Evolutionary conservation across 2,797 vertebrate genomes (phyloP).

Genomic region (Acanthurus leucopareius): DNA sequence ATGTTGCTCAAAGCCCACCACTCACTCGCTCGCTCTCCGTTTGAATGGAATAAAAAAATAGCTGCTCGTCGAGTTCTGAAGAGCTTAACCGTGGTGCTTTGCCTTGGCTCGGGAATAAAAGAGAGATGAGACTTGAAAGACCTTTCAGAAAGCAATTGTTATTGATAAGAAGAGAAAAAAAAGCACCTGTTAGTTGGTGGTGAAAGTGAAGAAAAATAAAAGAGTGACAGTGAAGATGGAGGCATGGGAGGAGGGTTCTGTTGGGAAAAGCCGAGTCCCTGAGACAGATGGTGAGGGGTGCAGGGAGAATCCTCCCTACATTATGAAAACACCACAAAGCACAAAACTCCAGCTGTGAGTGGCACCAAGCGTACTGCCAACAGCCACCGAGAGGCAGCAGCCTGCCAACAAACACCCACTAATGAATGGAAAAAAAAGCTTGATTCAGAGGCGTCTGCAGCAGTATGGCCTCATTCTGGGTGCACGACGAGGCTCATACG

Average conservation of each 20-base stretch:
- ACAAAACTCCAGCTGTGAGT: constrained; percentile 61
- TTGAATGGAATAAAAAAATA: not conserved
- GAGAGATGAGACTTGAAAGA: not conserved
- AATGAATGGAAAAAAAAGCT: constrained; percentile 56
- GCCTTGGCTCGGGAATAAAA: not conserved
- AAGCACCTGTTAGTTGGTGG: constrained; percentile 23
- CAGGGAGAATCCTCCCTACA: constrained; percentile 28
- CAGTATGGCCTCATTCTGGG: constrained; percentile 14
- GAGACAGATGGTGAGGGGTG: constrained; percentile 72
- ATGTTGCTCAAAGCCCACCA: not conserved
- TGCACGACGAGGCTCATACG: constrained; percentile 20
- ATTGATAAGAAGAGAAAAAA: constrained; percentile 14
- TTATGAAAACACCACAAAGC: constrained; percentile 58
- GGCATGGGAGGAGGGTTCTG: constrained; percentile 19
- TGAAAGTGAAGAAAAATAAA: constrained; percentile 5
- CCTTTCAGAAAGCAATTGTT: not conserved
- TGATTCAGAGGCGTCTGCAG: constrained; percentile 33
- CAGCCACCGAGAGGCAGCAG: constrained; percentile 70
- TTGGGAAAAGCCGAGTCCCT: constrained; percentile 53
- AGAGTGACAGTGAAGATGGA: constrained; percentile 32
- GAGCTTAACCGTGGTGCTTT: not conserved
- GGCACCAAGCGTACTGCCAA: constrained; percentile 39
- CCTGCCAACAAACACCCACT: constrained; percentile 59
- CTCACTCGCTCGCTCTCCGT: not conserved
- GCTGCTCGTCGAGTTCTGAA: not conserved